Percentiles rank a stretch among this genome's conserved stretches.
Conservation (phyloP, 2,113 vertebrate genomes). For the Zootoca vivipara region DNA sequence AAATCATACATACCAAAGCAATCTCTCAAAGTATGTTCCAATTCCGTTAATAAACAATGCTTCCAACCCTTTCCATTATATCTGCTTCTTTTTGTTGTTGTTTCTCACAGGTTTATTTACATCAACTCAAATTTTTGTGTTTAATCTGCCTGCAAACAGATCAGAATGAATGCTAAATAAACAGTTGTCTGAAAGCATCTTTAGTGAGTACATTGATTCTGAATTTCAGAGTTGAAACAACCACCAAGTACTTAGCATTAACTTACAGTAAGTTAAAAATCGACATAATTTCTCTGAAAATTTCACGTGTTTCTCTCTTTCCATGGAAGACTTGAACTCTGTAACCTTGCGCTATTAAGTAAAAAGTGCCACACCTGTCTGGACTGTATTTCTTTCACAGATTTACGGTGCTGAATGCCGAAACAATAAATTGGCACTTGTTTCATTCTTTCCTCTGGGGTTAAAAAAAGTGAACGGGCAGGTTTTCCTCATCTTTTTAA, state of each 20-base stretch:
- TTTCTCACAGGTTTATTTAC: too few species aligned
- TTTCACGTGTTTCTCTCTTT: background rate
- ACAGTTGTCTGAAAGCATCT: too few species aligned
- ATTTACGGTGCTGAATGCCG: background rate
- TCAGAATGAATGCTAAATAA: too few species aligned
- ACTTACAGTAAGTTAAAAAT: background rate
- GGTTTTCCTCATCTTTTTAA: background rate
- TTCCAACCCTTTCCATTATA: too few species aligned
- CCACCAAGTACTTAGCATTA: background rate
- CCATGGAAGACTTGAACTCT: background rate
- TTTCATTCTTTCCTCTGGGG: background rate
- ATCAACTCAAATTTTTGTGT: too few species aligned
- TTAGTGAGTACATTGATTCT: background rate
- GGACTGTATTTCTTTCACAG: slow-evolving; percentile 1
- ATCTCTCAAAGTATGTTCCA: too few species aligned
- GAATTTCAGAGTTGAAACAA: background rate
- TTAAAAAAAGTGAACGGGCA: background rate
- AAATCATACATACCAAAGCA: too few species aligned
- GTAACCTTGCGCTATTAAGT: background rate
- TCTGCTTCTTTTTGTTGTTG: too few species aligned
- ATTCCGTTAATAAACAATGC: too few species aligned
- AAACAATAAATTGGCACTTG: slow-evolving; percentile 9
- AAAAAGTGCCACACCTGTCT: background rate
- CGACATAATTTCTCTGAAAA: background rate
- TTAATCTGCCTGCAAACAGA: too few species aligned